These are phyloP conservation scores for Sphinx pinastri DNA, from an alignment of 2,888 invertebrate species.

Conservation along the genomic window DNA sequence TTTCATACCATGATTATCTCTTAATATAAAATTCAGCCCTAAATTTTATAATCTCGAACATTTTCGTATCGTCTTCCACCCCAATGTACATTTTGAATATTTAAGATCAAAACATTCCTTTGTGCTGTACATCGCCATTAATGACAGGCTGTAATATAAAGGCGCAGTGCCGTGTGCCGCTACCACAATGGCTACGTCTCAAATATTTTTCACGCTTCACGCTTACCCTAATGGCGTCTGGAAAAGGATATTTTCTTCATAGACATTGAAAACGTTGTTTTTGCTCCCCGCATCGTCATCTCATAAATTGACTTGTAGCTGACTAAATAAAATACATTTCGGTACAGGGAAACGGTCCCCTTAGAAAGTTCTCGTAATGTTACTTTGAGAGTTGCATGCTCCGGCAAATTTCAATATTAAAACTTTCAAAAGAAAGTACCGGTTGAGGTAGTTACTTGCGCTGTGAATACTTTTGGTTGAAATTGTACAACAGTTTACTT, in stretches of 20 bases:
- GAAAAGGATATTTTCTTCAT: constrained; percentile 55
- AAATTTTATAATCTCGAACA: too few relatives aligned
- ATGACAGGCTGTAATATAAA: constrained; percentile 35
- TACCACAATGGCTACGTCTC: constrained; percentile 27
- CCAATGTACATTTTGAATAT: neutral
- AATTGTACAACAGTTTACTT: constrained; percentile 1
- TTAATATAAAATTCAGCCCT: too few relatives aligned
- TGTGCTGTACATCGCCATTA: neutral
- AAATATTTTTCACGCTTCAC: constrained; percentile 50
- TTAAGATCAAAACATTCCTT: neutral
- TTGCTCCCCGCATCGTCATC: constrained; percentile 47
- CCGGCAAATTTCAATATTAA: constrained; percentile 34
- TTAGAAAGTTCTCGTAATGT: constrained; percentile 31
- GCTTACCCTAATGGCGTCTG: constrained; percentile 50
- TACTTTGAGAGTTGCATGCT: constrained; percentile 32
- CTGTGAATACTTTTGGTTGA: constrained; percentile 19
- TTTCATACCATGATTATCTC: too few relatives aligned
- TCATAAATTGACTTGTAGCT: constrained; percentile 60
- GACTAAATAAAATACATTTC: constrained; percentile 51
- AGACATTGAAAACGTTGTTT: constrained; percentile 54
- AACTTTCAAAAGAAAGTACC: constrained; percentile 28
- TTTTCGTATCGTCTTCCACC: neutral
- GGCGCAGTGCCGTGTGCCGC: constrained; percentile 33
- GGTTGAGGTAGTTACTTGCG: constrained; percentile 2
- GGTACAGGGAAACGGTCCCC: constrained; percentile 42